Evolutionary conservation across 2,888 invertebrate genomes (phyloP), one percentile per base, ranked within the genome.

Genomic region (Acronicta aceris): DNA sequence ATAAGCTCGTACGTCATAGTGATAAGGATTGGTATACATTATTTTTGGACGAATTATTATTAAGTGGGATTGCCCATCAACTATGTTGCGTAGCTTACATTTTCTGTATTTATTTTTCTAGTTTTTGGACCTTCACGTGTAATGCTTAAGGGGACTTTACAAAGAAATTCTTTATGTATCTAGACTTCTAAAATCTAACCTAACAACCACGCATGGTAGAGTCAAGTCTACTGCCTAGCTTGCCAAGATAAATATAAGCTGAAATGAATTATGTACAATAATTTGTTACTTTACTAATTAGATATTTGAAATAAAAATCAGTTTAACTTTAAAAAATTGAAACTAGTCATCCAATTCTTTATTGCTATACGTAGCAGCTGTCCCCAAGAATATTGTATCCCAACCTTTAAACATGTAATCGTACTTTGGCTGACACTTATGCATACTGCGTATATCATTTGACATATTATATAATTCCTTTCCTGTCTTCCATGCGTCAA

Each of bases 401-500:
- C 5, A 46, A 47, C 36, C 27, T 2, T 10, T 10, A 17, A 40
- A 43, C 42, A 55, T 60, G 25, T 51, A 6, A 38, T 10, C 41
- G 15, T 55, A 55, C 47, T 50, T 53, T 30, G 45, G 54, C 61
- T 65, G 42, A 47, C 25, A 56, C 27, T 55, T n/a, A 12, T 5
- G 13, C 12, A 53, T 58, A 49, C 27, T 49, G 40, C 40, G 50
- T 74, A 64, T 72, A 70, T 76, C 71, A 75, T 79, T 78, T 79
- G 51, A 71, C 71, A 84, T 73, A 61, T 21, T 60, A n/a, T n/a
- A n/a, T n/a, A 72, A 83, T 87, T 88, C 84, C 81, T 86, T 90
- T 89, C 84, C 86, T 80, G 94, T 94, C 94, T 94, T 94, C 94
- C 94, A 93, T 83, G 74, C 59, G 93, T 94, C 94, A 94, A 93